phyloP scores from a whole-genome alignment of 2,888 invertebrate species.

The Noctuana brunneofusca region DNA sequence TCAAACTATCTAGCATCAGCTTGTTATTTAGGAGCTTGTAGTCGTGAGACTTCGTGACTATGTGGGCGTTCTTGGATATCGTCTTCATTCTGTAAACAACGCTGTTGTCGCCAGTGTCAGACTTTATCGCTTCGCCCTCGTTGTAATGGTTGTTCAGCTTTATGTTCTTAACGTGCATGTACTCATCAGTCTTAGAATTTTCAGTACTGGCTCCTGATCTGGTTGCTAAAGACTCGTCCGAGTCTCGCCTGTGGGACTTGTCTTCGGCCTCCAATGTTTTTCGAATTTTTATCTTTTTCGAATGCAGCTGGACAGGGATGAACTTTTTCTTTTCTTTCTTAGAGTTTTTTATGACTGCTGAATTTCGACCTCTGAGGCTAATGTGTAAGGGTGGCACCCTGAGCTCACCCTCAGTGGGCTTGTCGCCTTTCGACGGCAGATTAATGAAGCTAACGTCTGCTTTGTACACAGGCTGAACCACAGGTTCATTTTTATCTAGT shows the following conservation, averaged over 20 bases:
- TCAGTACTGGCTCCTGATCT: constrained; percentile 65
- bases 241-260: constrained; percentile 64
- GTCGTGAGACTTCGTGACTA: constrained; percentile 76
- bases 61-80: constrained; percentile 76
- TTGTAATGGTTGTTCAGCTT: constrained; percentile 70
- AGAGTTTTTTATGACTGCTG: constrained; percentile 91
- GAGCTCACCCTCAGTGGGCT: constrained; percentile 85
- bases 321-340: constrained; percentile 86
- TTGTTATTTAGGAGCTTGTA: constrained; percentile 68
- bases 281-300: constrained; percentile 81
- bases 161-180: constrained; percentile 65
- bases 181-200: constrained; percentile 71
- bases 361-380: constrained; percentile 91
- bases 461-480: constrained; percentile 90
- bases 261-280: constrained; percentile 69
- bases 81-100: constrained; percentile 77
- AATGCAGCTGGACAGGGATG: constrained; percentile 72
- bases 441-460: constrained; percentile 90
- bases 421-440: constrained; percentile 74
- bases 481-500: constrained; percentile 91
- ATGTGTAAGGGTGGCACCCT: constrained; percentile 95
- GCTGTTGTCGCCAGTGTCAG: constrained; percentile 71
- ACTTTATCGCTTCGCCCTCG: constrained; percentile 65
- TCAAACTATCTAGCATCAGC: constrained; percentile 60
- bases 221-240: constrained; percentile 60